Conservation (phyloP, 2,113 vertebrate genomes). For the Perca fluviatilis region DNA sequence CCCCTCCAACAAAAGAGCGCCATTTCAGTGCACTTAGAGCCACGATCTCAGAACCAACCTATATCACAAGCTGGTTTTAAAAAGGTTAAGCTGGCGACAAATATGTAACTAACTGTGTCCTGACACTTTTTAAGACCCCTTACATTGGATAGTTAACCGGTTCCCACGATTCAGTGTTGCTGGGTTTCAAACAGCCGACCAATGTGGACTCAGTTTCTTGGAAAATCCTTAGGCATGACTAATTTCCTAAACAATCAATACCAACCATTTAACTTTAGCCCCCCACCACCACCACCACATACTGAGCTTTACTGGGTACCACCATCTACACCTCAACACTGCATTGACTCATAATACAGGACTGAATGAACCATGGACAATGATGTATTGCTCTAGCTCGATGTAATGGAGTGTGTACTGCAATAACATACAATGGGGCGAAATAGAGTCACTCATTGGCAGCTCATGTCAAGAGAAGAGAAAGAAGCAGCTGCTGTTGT, state of each 20-base stretch:
- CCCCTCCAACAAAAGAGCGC: conserved; percentile 66
- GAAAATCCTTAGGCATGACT: background rate
- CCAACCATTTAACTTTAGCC: background rate
- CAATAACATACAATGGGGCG: conserved; percentile 10
- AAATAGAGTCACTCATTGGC: conserved; percentile 2
- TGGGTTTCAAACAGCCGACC: background rate
- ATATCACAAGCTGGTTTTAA: background rate
- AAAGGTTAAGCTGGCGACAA: background rate
- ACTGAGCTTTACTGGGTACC: background rate
- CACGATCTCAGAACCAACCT: conserved; percentile 3
- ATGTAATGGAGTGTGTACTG: conserved; percentile 6
- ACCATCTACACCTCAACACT: background rate
- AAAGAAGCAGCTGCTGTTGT: conserved; percentile 54
- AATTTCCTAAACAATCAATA: background rate
- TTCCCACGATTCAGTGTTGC: background rate
- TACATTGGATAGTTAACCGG: background rate
- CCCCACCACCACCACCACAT: no score
- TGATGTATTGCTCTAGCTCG: background rate
- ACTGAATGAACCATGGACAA: background rate
- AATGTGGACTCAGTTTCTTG: background rate
- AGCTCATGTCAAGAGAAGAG: conserved; percentile 19
- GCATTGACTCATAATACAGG: background rate
- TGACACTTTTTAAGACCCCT: background rate
- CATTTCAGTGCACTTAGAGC: conserved; percentile 60
- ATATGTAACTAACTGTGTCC: background rate